A percentile compares a stretch with the other conserved stretches of the same genome.
These are phyloP conservation scores for Lagodon rhomboides DNA, from an alignment of 2,797 vertebrate species.

Conservation along the genomic window DNA sequence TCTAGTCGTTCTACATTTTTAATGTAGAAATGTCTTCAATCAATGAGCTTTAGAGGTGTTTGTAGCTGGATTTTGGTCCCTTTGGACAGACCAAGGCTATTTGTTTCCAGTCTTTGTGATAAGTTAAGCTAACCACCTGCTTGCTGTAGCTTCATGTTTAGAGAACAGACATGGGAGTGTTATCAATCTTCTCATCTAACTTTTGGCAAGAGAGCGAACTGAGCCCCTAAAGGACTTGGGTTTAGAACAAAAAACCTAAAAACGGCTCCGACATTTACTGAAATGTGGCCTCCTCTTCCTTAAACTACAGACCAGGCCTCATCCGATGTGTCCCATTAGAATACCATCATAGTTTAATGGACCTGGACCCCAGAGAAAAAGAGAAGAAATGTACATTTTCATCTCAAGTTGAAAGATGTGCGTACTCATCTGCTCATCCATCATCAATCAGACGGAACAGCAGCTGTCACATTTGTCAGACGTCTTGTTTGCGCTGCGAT, in stretches of 20 bases:
- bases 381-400: conserved; percentile 19
- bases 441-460: conserved; percentile 60
- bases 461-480: conserved; percentile 70
- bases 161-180: background rate
- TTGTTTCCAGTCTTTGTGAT: background rate
- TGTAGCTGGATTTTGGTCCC: background rate
- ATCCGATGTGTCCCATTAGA: background rate
- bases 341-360: background rate
- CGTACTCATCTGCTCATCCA: conserved; percentile 32
- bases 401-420: conserved; percentile 25
- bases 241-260: conserved; percentile 19
- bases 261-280: conserved; percentile 32
- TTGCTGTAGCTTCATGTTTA: background rate
- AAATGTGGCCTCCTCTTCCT: background rate
- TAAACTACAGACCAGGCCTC: background rate
- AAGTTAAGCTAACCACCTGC: background rate
- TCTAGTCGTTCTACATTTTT: too few species aligned
- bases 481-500: conserved; percentile 66
- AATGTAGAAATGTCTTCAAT: background rate
- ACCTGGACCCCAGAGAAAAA: conserved; percentile 8
- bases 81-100: background rate
- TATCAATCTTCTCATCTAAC: background rate
- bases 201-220: background rate
- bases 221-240: background rate
- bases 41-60: background rate